Evolutionary conservation across 2,113 vertebrate species (phyloP).

Genomic region (Tinamus guttatus): DNA sequence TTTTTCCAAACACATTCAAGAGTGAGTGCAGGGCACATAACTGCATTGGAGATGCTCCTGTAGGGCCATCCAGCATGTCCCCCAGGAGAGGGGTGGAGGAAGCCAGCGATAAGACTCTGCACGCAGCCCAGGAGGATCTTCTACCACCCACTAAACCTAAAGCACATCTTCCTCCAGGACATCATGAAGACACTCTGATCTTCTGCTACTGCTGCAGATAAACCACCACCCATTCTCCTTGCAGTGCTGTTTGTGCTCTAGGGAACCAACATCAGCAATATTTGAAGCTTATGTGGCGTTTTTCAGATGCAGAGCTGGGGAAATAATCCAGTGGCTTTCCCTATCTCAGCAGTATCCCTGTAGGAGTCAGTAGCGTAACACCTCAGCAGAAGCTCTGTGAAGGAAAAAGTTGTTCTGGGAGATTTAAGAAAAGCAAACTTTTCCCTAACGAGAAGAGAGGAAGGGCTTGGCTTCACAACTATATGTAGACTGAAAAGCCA

Average conservation of each 20-base stretch:
- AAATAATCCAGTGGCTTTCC: neutral
- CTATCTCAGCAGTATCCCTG: neutral
- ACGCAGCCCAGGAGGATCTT: neutral
- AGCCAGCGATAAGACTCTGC: neutral
- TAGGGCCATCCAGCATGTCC: accelerated
- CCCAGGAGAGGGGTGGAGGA: neutral
- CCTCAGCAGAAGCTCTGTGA: neutral
- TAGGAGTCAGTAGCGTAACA: neutral
- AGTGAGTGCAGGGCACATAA: accelerated
- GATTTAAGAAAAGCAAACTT: neutral
- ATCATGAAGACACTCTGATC: accelerated
- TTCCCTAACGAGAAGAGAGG: neutral
- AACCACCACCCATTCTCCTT: neutral
- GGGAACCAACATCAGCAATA: neutral
- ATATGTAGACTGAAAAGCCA: neutral
- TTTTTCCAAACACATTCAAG: neutral
- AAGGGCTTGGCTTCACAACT: neutral
- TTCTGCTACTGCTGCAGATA: neutral
- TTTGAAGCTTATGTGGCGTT: neutral
- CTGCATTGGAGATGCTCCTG: neutral
- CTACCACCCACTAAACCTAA: neutral
- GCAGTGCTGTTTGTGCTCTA: neutral
- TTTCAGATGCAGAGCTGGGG: neutral
- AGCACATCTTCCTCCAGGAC: too few relatives aligned
- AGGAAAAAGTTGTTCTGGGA: accelerated